These are phyloP conservation scores for Drosophila neutralis DNA, from an alignment of 2,888 invertebrate species.

Conservation along the genomic window DNA sequence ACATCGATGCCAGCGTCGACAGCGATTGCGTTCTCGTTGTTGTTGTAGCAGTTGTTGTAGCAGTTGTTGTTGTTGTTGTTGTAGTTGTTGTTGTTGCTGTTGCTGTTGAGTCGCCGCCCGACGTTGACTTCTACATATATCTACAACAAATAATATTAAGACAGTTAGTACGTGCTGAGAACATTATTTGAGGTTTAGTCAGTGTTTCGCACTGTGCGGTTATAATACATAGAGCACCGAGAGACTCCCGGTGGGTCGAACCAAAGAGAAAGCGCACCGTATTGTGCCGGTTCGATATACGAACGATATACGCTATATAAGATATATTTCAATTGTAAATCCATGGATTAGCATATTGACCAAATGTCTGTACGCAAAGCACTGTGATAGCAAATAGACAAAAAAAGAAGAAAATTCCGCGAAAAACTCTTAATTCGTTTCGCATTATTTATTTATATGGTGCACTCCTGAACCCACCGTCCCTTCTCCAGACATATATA, in stretches of 20 bases:
- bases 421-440: conserved; percentile 21
- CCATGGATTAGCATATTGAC: conserved; percentile 1
- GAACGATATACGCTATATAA: not conserved
- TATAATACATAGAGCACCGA: conserved; percentile 71
- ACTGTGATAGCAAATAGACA: conserved; percentile 34
- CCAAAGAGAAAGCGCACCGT: conserved; percentile 7
- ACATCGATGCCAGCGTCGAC: conserved; percentile 10
- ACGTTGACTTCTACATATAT: conserved; percentile 79
- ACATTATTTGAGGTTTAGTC: conserved; percentile 83
- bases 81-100: not conserved
- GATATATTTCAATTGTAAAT: not conserved
- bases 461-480: conserved; percentile 44
- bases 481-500: not conserved
- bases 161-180: conserved; percentile 83
- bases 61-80: not conserved
- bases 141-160: conserved; percentile 82
- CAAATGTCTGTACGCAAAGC: conserved; percentile 2
- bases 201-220: conserved; percentile 80
- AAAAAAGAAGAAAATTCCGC: not conserved
- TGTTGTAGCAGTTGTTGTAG: not conserved
- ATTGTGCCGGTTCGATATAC: conserved; percentile 41
- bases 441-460: conserved; percentile 50
- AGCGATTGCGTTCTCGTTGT: conserved; percentile 9
- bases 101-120: conserved; percentile 45
- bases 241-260: conserved; percentile 36